A percentile compares a stretch with the other conserved stretches of the same genome.
phyloP scores from a whole-genome alignment of 2,888 invertebrate species.

The Tinea trinotella region DNA sequence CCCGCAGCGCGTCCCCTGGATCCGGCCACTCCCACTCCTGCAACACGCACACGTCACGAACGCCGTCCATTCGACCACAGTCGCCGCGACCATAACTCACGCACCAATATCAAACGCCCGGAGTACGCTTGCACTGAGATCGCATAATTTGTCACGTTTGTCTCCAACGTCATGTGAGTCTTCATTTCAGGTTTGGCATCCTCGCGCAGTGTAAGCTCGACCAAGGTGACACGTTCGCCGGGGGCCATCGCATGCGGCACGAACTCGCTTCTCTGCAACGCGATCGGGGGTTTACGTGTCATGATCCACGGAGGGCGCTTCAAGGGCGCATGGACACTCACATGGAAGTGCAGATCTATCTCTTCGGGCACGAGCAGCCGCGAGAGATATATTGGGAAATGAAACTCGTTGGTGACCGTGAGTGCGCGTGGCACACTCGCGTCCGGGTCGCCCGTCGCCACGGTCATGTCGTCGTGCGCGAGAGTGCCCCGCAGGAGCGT shows the following conservation, averaged over 20 bases:
- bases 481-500: conserved; percentile 45
- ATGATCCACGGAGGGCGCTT: too few relatives aligned
- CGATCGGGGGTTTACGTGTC: too few relatives aligned
- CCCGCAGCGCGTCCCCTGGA: conserved; percentile 29
- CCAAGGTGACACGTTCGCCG: not conserved
- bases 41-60: too few relatives aligned
- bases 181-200: conserved; percentile 27
- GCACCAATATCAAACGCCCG: conserved; percentile 30
- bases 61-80: conserved; percentile 35
- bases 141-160: conserved; percentile 59
- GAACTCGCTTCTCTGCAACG: conserved; percentile 12
- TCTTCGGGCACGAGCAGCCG: conserved; percentile 32
- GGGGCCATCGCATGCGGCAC: conserved; percentile 3
- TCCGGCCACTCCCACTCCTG: not conserved
- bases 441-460: conserved; percentile 34
- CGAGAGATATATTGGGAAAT: conserved; percentile 33
- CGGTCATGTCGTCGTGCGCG: conserved; percentile 27
- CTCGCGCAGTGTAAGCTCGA: conserved; percentile 33
- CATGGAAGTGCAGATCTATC: conserved; percentile 35
- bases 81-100: conserved; percentile 20
- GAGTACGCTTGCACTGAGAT: conserved; percentile 57
- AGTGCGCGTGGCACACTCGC: conserved; percentile 30
- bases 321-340: too few relatives aligned
- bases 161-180: conserved; percentile 43
- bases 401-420: conserved; percentile 43